Evolutionary conservation across 2,797 vertebrate genomes (phyloP).

Genomic region (Lepus townsendii): DNA sequence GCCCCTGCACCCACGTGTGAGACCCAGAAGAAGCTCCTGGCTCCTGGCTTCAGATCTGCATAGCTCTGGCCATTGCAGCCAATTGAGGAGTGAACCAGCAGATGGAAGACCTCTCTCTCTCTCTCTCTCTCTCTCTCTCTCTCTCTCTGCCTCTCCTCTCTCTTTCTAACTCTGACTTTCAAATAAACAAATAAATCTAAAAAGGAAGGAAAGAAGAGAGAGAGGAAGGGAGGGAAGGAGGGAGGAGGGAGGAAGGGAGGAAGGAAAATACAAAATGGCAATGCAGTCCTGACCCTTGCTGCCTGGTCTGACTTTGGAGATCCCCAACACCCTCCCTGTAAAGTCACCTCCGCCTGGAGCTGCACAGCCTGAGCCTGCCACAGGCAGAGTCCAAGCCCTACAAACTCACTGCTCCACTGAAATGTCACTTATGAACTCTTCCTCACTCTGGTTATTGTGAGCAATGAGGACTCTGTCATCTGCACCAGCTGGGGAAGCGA

Average conservation of each 20-base stretch:
- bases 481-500: not conserved
- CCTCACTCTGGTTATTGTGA: not conserved
- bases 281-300: not conserved
- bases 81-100: too few relatives aligned
- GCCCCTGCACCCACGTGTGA: too few relatives aligned
- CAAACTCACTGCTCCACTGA: not conserved
- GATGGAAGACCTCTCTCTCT: too few relatives aligned
- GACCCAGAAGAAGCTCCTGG: too few relatives aligned
- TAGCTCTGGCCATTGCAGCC: too few relatives aligned
- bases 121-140: too few relatives aligned
- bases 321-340: not conserved
- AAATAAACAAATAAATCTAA: too few relatives aligned
- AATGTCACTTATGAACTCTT: not conserved
- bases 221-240: too few relatives aligned
- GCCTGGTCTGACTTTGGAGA: not conserved
- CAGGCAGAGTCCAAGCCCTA: not conserved
- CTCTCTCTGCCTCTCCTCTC: too few relatives aligned
- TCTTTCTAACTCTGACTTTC: too few relatives aligned
- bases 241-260: not conserved
- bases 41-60: too few relatives aligned
- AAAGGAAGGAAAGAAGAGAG: too few relatives aligned
- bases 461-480: not conserved
- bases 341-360: not conserved
- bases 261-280: not conserved
- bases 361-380: not conserved